Percentiles rank a stretch among this genome's conserved stretches.
Conservation (phyloP, 1,140 invertebrate species). For the Phocides pigmalion region DNA sequence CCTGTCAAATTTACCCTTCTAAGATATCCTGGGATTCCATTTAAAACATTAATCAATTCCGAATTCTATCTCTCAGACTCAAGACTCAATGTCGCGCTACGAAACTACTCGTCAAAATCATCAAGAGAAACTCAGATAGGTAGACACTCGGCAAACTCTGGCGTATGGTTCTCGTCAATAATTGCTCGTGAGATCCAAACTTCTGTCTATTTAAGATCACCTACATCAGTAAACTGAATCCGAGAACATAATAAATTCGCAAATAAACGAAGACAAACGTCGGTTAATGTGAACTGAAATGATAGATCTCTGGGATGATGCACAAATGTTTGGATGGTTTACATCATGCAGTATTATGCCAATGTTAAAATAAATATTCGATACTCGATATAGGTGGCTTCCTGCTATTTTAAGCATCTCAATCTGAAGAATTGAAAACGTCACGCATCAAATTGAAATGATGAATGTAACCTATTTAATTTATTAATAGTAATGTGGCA, state of each 20-base stretch:
- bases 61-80: neutral
- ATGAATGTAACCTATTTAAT: neutral
- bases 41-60: neutral
- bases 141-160: constrained; percentile 22
- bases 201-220: constrained; percentile 18
- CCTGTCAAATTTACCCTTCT: constrained; percentile 26
- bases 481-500: neutral
- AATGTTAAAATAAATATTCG: neutral
- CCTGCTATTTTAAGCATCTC: neutral
- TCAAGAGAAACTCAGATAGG: constrained; percentile 18
- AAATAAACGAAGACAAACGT: constrained; percentile 1
- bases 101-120: neutral
- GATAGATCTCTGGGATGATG: neutral
- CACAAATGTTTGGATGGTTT: constrained; percentile 6
- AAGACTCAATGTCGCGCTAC: neutral
- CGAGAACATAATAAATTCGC: constrained; percentile 9
- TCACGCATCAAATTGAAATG: neutral
- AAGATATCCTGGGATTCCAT: constrained; percentile 19
- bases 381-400: neutral
- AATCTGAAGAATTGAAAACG: neutral
- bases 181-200: constrained; percentile 18
- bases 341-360: neutral
- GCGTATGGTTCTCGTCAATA: constrained; percentile 28
- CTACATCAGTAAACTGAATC: constrained; percentile 12
- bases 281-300: constrained; percentile 4